Evolutionary conservation across 2,113 vertebrate species (phyloP), one percentile per base, ranked within the genome.

Genomic region (Scolopax mira): DNA sequence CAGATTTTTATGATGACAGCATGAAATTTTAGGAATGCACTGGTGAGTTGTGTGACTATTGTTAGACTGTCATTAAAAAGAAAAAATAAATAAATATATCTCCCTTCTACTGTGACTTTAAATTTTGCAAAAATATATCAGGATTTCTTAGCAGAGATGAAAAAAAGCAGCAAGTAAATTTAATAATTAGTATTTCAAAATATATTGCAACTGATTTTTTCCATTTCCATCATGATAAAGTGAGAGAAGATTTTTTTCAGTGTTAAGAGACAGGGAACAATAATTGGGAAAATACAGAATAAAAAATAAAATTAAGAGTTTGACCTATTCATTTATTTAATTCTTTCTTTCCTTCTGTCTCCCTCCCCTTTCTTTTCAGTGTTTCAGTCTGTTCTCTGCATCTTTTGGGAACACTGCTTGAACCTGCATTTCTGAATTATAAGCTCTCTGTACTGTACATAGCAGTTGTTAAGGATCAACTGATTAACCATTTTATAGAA

Each of bases 1-100:
- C 92, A 94, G 94, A 88, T 88, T 96, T 97, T 98, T 97, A 96
- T 95, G 82, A 97, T 98, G 98, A 99, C 98, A 98, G 98, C 97
- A 97, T 91, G 92, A 97, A 96, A 97, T 97, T 96, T 98, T 94
- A 96, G 94, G 92, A 98, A 98, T 98, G 94, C 98, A 95, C 97
- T 94, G 71, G 98, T 97, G 98, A 98, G 58, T 98, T 98, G 78
- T 66, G 92, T 86, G 85, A 85, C 96, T 95, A 92, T 81, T 89
- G 90, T 97, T 97, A 96, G 85, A 55, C 94, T 95, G 91, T 79
- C 94, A 94, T 96, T 98, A 97, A 89, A 88, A 90, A 64, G 10
- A 19, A 55, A 51, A 42, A 48, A 33, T 23, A 85, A 57, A 33
- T 39, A 85, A 72, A 46, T 46, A 17, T 25, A 7, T 41, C 46